Base-by-base conservation (phyloP, 2,888 invertebrate genomes). In the Mylabris sibirica region DNA sequence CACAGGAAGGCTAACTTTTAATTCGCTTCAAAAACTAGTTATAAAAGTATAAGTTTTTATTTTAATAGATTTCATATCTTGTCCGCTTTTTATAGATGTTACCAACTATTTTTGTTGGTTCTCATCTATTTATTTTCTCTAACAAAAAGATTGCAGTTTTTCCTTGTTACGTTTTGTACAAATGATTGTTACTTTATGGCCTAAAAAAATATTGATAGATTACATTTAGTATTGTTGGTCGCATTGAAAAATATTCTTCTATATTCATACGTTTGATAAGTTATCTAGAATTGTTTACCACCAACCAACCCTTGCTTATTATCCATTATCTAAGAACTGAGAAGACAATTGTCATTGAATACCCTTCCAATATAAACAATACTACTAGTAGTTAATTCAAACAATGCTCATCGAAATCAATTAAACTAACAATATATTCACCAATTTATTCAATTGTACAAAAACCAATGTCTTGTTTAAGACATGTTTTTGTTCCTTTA, bases 1-100 rank as follows among this genome's bases (percentile, higher is more conserved):
- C 67, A 24, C 11, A 14, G 57, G 60, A 44, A 14, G 63, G 59
- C 41, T 60, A 70, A 70, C 64, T 70, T 70, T 70, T 70, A 70
- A 70, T 70, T 69, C 65, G 67, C 67, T 65, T 67, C 44, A n/a
- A 35, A 61, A 70, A 70, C 64, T 70, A 70, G 64, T 70, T 70
- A 67, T 49, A 26, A 38, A 64, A 65, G 61, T 67, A 70, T 65
- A 67, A 63, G 59, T 65, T 67, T 65, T 67, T 64, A 67, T 70
- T 67, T 59, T 70, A 70, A 64, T 59, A 64, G 64, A 70, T 67
- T 70, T 64, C 61, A 60, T 49, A 38, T 63, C 63, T 57, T 44
- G 14, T 57, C 12, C 11, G 12, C 0, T 3, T 57, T 24, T 57
- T 57, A 57, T 57, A 24, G 57, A 24, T 57, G 22, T 24, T 12